Conservation (phyloP, 1,140 invertebrate genomes). For the Lerema accius region DNA sequence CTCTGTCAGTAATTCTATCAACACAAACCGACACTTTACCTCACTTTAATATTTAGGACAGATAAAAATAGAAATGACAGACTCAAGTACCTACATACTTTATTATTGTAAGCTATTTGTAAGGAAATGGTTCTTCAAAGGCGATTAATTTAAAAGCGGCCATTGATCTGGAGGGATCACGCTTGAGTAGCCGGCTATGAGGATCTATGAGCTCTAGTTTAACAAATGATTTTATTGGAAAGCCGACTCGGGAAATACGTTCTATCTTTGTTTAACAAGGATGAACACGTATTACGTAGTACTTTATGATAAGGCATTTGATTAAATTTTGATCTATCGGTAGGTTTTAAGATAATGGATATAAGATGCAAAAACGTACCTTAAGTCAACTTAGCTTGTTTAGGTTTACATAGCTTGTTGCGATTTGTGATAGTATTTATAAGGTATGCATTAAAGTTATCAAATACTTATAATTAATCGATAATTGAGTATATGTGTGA, state of each 20-base stretch:
- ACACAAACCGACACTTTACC: background rate
- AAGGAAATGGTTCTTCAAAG: background rate
- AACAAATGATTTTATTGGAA: conserved; percentile 63
- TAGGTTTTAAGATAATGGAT: too few species aligned
- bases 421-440: too few species aligned
- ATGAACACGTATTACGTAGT: background rate
- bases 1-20: too few species aligned
- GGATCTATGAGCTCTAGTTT: conserved; percentile 47
- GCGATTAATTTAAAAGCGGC: conserved; percentile 41
- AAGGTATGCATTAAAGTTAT: too few species aligned
- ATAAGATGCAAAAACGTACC: too few species aligned
- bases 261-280: background rate
- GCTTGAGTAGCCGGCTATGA: conserved; percentile 26
- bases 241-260: conserved; percentile 5
- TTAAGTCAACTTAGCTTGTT: too few species aligned
- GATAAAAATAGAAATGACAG: background rate
- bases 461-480: too few species aligned
- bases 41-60: background rate
- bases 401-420: too few species aligned
- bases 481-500: too few species aligned
- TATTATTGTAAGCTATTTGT: background rate
- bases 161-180: conserved; percentile 37
- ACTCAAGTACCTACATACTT: background rate
- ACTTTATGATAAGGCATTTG: too few species aligned
- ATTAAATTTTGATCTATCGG: too few species aligned